These are phyloP conservation scores for Characodon lateralis DNA, from an alignment of 2,797 vertebrate genomes.

Conservation along the genomic window DNA sequence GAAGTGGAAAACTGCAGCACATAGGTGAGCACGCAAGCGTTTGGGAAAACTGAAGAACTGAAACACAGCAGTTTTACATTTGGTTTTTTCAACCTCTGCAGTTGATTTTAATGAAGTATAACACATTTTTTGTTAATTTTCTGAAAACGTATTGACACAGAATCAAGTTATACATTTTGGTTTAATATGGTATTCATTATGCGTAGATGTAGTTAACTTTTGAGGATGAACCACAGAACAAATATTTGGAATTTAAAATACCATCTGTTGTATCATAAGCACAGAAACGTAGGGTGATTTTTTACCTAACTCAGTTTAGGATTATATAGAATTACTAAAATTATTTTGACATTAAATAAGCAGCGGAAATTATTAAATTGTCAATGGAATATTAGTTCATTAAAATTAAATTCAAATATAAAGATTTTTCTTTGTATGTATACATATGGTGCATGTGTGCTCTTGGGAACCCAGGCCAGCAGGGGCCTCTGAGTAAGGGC, in stretches of 20 bases:
- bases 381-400: too few species aligned
- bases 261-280: not conserved
- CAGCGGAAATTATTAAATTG: not conserved
- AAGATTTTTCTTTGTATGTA: too few species aligned
- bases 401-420: too few species aligned
- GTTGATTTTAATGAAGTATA: not conserved
- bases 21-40: not conserved
- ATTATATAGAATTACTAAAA: not conserved
- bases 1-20: slow-evolving; percentile 12
- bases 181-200: not conserved
- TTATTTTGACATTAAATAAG: not conserved
- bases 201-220: not conserved
- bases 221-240: not conserved
- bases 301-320: not conserved
- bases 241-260: not conserved
- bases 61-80: not conserved
- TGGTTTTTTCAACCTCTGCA: not conserved
- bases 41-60: not conserved
- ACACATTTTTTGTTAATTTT: not conserved
- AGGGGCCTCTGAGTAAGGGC: too few species aligned
- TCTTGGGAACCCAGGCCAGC: too few species aligned
- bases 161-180: not conserved
- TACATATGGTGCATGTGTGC: too few species aligned
- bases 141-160: not conserved
- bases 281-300: not conserved